Base-by-base conservation (phyloP, 2,113 vertebrate species). In the Otolemur garnettii region DNA sequence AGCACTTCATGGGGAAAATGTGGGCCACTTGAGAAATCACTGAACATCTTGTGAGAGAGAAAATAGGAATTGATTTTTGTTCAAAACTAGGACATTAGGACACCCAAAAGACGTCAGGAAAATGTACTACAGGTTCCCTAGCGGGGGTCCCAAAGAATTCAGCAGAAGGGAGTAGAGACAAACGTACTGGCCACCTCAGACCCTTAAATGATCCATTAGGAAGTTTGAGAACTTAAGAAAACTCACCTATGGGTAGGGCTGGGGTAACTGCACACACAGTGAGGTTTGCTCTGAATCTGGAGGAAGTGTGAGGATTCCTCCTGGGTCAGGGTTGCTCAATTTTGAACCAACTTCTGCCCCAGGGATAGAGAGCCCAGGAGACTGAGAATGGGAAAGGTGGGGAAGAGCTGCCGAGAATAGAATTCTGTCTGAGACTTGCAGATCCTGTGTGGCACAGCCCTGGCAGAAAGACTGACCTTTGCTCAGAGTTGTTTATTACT, bases 21-120 rank as follows among this genome's bases (percentile, higher is more conserved):
- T 3, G 15, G 53, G 28, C 19, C 72, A 91, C 66, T 55, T 30
- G 28, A 72, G 53, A 85, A 88, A 84, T 50, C 14, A 13, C 72
- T 38, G 38, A 72, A 92, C 83, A 80, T 84, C 38, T 60, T 84
- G 19, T 79, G 24, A 93, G n/a, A 68, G 5, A 38, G 26, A 57
- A 72, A 69, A 71, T 21, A 71, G 2, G 21, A 60, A 87, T 0
- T 86, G 53, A 92, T n/a, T 57, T 94, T 92, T 69, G 57, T 90
- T 92, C 77, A 57, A 50, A 87, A 95, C 8, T 64, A 90, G 12
- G 71, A 38, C 71, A 95, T 7, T 75, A 90, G 15, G 66, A 38
- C 71, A 75, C 42, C 18, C 42, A 21, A 38, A 85, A 91, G 9
- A 77, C 24, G 7, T 72, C 28, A 80, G 38, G 64, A 35, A 72